Percentiles rank a stretch among this genome's conserved stretches.
phyloP scores from a whole-genome alignment of 2,797 vertebrate genomes.

The Cryptoblepharus egeriae region DNA sequence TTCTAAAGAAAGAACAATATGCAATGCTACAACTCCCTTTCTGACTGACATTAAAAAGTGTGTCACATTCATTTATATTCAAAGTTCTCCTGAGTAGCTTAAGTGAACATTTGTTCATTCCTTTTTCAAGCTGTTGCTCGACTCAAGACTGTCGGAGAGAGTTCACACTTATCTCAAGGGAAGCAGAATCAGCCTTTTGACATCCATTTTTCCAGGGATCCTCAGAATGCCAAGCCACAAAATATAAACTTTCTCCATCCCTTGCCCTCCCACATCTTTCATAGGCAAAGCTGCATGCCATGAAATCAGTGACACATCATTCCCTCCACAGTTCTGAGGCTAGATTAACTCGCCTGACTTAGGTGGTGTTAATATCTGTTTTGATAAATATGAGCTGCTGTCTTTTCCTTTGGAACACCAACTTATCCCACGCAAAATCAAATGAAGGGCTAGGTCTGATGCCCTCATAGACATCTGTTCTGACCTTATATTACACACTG shows the following conservation, averaged over 20 bases:
- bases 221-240: conserved; percentile 34
- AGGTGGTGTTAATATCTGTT: not conserved
- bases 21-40: conserved; percentile 61
- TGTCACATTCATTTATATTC: conserved; percentile 60
- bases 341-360: conserved; percentile 1
- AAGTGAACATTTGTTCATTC: conserved; percentile 53
- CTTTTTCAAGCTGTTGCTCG: conserved; percentile 61
- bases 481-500: not conserved
- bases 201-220: not conserved
- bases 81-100: conserved; percentile 33
- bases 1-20: conserved; percentile 66
- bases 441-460: not conserved
- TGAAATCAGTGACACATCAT: not conserved
- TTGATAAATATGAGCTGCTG: not conserved
- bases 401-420: conserved; percentile 21
- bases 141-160: conserved; percentile 40
- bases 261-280: conserved; percentile 7
- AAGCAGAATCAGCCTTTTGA: conserved; percentile 38
- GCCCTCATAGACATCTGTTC: not conserved
- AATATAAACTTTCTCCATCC: not conserved
- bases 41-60: conserved; percentile 66
- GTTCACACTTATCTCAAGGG: conserved; percentile 48
- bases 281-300: not conserved
- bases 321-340: not conserved
- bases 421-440: not conserved